Percentiles rank a stretch among this genome's conserved stretches.
phyloP scores from a whole-genome alignment of 2,888 invertebrate genomes.

The Horisme vitalbata region DNA sequence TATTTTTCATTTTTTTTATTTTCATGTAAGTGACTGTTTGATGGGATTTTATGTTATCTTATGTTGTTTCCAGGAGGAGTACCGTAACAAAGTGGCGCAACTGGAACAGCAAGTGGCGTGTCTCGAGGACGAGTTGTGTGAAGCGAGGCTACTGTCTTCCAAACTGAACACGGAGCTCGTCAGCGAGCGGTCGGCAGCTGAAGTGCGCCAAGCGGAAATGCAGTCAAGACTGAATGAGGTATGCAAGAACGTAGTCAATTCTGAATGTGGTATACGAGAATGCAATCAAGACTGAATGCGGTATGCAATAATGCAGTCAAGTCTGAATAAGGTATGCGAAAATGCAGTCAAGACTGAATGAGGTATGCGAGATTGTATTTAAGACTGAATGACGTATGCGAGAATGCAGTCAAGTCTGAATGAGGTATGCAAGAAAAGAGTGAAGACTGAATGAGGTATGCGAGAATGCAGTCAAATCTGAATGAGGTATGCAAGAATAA shows the following conservation, averaged over 20 bases:
- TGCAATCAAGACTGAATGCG: too few species aligned
- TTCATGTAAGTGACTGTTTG: neutral
- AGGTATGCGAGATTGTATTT: constrained; percentile 84
- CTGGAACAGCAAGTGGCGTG: constrained; percentile 93
- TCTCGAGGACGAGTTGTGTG: constrained; percentile 94
- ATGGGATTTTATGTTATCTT: neutral
- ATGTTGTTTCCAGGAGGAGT: constrained; percentile 80
- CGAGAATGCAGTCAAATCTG: constrained; percentile 93
- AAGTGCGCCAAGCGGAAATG: constrained; percentile 93
- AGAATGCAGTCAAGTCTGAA: too few species aligned
- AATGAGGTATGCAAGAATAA: constrained; percentile 88
- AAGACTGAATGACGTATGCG: too few species aligned
- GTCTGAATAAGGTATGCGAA: too few species aligned
- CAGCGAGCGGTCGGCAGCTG: constrained; percentile 92
- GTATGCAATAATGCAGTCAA: too few species aligned
- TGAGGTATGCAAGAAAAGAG: too few species aligned
- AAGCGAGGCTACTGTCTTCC: constrained; percentile 90
- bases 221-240: constrained; percentile 94
- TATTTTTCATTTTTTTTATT: neutral
- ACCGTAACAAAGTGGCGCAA: constrained; percentile 86
- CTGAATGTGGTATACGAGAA: too few species aligned
- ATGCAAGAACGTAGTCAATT: too few species aligned
- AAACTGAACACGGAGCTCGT: constrained; percentile 94
- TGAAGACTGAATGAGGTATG: too few species aligned
- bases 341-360: constrained; percentile 93